These are phyloP conservation scores for Saturnia pavonia DNA, from an alignment of 2,888 invertebrate species.

Conservation along the genomic window DNA sequence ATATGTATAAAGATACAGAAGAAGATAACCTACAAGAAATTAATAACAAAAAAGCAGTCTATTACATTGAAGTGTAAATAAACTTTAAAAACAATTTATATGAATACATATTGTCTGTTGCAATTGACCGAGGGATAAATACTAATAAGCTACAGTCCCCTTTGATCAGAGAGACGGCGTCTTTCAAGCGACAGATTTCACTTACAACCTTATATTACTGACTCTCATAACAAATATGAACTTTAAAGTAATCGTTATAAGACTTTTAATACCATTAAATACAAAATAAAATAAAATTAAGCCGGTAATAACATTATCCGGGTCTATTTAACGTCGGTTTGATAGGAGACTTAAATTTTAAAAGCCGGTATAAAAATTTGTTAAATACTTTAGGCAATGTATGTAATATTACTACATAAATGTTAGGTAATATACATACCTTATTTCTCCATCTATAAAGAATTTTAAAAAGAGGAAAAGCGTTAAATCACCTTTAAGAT, in stretches of 20 bases:
- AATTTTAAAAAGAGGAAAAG: no score
- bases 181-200: slow-evolving; percentile 53
- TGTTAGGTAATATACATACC: no score
- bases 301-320: slow-evolving; percentile 66
- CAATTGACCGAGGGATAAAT: slow-evolving; percentile 55
- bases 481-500: no score
- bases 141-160: slow-evolving; percentile 61
- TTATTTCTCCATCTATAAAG: no score
- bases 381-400: slow-evolving; percentile 4
- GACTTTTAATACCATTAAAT: slow-evolving; percentile 17
- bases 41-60: not conserved
- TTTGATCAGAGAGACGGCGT: slow-evolving; percentile 47
- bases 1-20: no score
- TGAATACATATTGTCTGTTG: slow-evolving; percentile 40
- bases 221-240: slow-evolving; percentile 21
- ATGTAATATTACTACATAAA: no score
- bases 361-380: slow-evolving; percentile 17
- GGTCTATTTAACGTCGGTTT: slow-evolving; percentile 59
- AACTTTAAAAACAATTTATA: slow-evolving; percentile 11
- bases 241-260: slow-evolving; percentile 27
- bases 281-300: slow-evolving; percentile 43
- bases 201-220: slow-evolving; percentile 24
- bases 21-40: no score
- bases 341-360: slow-evolving; percentile 40
- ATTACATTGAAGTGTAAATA: slow-evolving; percentile 14